Evolutionary conservation across 2,797 vertebrate genomes (phyloP).

Genomic region (Myioborus miniatus): DNA sequence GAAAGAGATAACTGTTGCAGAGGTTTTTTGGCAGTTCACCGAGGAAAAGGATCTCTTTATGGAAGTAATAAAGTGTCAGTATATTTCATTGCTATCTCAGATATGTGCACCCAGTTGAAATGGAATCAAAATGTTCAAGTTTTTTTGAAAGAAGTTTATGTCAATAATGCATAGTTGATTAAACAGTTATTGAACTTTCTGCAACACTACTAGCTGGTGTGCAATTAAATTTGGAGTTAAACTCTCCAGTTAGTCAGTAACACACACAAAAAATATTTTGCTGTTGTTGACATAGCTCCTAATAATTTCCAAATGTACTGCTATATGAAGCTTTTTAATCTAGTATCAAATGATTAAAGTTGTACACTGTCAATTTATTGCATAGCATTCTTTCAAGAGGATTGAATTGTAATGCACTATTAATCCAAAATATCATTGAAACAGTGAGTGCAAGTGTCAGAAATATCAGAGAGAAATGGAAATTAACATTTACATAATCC

Average conservation of each 20-base stretch:
- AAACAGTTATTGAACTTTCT: background rate
- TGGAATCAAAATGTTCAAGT: background rate
- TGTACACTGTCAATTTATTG: background rate
- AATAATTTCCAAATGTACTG: background rate
- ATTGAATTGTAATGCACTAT: conserved; percentile 20
- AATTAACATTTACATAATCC: background rate
- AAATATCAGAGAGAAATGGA: background rate
- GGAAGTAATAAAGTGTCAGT: background rate
- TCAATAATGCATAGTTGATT: background rate
- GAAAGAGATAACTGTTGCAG: background rate
- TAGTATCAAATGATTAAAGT: background rate
- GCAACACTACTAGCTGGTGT: background rate
- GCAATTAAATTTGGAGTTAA: background rate
- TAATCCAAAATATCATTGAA: conserved; percentile 6
- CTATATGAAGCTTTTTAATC: background rate
- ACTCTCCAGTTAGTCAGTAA: background rate
- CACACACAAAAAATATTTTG: background rate
- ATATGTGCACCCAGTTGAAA: background rate
- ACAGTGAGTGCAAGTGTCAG: background rate
- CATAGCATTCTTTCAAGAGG: conserved; percentile 21
- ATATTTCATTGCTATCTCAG: background rate
- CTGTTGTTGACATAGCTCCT: background rate
- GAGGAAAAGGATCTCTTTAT: background rate
- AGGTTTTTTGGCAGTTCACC: background rate
- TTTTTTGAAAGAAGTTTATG: background rate